Conservation (phyloP, 2,113 vertebrate species). For the Henicopernis longicauda region DNA sequence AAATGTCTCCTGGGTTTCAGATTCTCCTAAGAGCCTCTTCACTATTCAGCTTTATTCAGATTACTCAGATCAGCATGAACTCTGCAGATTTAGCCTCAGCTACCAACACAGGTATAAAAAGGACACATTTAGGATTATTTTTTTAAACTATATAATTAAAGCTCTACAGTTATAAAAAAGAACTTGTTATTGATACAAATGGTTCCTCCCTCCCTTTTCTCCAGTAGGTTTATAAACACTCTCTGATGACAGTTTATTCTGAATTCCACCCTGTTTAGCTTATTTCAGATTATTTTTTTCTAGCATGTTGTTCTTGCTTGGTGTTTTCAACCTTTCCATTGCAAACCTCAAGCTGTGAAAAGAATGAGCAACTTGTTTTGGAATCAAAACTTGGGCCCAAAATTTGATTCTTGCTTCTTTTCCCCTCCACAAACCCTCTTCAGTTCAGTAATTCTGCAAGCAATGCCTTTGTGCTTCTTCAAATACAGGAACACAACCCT, state of each 20-base stretch:
- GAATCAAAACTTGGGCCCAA: neutral
- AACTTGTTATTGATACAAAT: neutral
- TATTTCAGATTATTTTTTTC: neutral
- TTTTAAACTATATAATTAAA: slow-evolving; percentile 17
- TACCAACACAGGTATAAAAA: slow-evolving; percentile 24
- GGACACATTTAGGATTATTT: neutral
- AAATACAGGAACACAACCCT: neutral
- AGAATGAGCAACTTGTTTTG: neutral
- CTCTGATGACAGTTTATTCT: neutral
- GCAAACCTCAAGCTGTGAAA: neutral
- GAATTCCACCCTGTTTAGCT: neutral
- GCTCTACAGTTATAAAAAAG: neutral
- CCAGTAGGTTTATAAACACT: neutral
- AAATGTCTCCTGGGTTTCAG: slow-evolving; percentile 37
- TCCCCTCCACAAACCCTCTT: neutral
- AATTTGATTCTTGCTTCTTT: neutral
- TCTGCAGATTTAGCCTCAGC: slow-evolving; percentile 9
- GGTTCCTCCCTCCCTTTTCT: neutral
- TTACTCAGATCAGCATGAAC: slow-evolving; percentile 36
- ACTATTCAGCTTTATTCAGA: slow-evolving; percentile 44
- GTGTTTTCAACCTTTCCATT: neutral
- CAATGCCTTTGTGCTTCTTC: neutral
- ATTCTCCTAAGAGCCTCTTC: slow-evolving; percentile 43
- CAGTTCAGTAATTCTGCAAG: neutral
- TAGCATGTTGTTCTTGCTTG: neutral